A percentile compares a stretch with the other conserved stretches of the same genome.
Evolutionary conservation across 2,113 vertebrate species (phyloP).

Genomic region (Eulemur rufifrons): DNA sequence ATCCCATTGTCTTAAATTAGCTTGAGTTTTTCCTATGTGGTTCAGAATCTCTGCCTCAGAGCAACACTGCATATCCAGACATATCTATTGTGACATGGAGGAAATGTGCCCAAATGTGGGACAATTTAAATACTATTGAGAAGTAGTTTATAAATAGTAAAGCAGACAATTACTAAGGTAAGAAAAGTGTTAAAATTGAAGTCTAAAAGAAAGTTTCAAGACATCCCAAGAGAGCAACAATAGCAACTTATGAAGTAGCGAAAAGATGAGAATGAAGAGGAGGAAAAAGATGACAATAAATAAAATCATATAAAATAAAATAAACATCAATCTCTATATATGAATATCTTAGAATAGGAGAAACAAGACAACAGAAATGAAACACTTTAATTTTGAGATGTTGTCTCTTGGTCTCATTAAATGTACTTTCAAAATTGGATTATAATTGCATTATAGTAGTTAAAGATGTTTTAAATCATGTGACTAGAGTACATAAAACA

Average conservation of each 20-base stretch:
- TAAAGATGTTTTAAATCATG: not conserved
- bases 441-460: not conserved
- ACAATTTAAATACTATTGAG: not conserved
- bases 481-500: not conserved
- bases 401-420: not conserved
- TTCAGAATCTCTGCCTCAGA: not conserved
- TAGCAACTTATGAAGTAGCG: not conserved
- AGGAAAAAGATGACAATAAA: not conserved
- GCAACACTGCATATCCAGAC: not conserved
- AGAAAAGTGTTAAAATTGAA: not conserved
- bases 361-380: not conserved
- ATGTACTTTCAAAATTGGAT: not conserved
- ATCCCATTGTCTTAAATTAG: not conserved
- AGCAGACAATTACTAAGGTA: not conserved
- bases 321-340: not conserved
- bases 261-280: not conserved
- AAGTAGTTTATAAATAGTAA: not conserved
- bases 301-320: slow-evolving; percentile 8
- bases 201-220: not conserved
- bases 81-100: not conserved
- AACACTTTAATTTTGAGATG: not conserved
- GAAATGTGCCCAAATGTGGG: not conserved
- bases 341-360: not conserved
- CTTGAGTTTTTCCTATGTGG: not conserved
- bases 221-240: not conserved